Evolutionary conservation across 2,888 invertebrate species (phyloP).

Genomic region (Adineta ricciae): DNA sequence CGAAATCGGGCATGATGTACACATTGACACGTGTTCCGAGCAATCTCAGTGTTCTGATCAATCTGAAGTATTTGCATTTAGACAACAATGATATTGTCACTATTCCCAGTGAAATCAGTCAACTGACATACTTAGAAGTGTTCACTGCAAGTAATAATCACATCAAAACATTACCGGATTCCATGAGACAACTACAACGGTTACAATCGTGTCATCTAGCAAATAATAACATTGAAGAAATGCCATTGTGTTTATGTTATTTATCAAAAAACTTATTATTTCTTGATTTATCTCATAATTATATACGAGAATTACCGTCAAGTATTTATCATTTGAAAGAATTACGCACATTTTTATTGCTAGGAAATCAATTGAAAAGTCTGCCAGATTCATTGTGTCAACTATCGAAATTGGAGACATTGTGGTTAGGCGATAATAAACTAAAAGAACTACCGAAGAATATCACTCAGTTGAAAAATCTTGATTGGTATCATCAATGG

Average conservation of each 20-base stretch:
- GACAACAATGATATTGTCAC: slow-evolving; percentile 10
- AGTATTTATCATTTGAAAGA: background rate
- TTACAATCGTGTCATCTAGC: slow-evolving; percentile 3
- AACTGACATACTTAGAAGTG: background rate
- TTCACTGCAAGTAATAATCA: slow-evolving; percentile 10
- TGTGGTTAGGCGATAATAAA: slow-evolving; percentile 27
- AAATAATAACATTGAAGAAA: background rate
- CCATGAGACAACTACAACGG: background rate
- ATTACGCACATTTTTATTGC: background rate
- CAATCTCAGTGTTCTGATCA: background rate
- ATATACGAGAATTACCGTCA: background rate
- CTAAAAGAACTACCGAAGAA: background rate
- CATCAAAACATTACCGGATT: background rate
- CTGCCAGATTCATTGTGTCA: background rate
- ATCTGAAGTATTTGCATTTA: background rate
- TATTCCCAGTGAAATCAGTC: background rate
- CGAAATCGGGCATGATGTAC: slow-evolving; percentile 10
- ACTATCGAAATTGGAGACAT: slow-evolving; percentile 1
- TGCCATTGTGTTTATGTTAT: slow-evolving; percentile 10
- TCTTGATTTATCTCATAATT: slow-evolving; percentile 21
- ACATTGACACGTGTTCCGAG: background rate
- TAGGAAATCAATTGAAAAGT: background rate
- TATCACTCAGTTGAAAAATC: background rate
- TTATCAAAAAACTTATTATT: background rate
- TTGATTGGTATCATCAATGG: slow-evolving; percentile 17